These are phyloP conservation scores for Scrobipalpa atriplicella DNA, from an alignment of 2,888 invertebrate species.

Conservation along the genomic window DNA sequence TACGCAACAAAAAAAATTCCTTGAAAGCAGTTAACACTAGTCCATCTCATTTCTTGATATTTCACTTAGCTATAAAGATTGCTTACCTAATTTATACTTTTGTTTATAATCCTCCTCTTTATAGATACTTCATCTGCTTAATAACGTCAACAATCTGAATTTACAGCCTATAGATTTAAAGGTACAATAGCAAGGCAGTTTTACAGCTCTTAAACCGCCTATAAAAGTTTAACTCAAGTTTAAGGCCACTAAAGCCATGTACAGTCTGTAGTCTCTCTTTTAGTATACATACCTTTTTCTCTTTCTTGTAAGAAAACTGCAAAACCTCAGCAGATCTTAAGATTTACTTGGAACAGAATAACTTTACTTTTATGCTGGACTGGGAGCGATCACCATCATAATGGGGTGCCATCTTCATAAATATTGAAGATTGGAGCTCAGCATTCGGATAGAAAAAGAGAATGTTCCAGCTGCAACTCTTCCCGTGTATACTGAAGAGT, in stretches of 20 bases:
- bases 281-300: neutral
- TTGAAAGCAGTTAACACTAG: too few relatives aligned
- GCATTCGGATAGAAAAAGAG: too few relatives aligned
- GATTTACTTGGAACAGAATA: neutral
- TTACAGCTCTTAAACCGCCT: neutral
- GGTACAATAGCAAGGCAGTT: neutral
- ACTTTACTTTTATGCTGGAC: neutral
- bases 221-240: constrained; percentile 8
- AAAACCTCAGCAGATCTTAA: neutral
- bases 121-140: neutral
- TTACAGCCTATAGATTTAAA: neutral
- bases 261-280: neutral
- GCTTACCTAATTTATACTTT: too few relatives aligned
- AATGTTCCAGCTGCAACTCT: too few relatives aligned
- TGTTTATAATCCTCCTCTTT: neutral
- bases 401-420: too few relatives aligned
- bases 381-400: too few relatives aligned
- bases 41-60: too few relatives aligned
- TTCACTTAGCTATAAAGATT: too few relatives aligned
- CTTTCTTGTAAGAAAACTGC: neutral
- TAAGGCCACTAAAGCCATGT: neutral
- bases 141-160: neutral
- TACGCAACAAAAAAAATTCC: too few relatives aligned
- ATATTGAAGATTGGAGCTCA: too few relatives aligned
- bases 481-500: too few relatives aligned